Evolutionary conservation across 2,797 vertebrate species (phyloP), one percentile per base, ranked within the genome.

Genomic region (Sebastes glaucus): DNA sequence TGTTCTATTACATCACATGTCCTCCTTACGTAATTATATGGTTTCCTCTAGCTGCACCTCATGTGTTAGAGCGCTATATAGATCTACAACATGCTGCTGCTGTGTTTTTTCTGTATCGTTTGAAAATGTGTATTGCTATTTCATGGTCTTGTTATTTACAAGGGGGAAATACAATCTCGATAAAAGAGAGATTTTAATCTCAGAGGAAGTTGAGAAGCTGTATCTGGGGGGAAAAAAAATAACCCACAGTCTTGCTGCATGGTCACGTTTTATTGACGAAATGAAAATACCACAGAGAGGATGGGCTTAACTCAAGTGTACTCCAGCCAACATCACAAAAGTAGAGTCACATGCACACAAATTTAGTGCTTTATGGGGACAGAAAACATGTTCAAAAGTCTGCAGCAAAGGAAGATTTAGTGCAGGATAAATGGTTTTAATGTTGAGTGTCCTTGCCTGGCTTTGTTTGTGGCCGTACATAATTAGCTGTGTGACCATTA

Each of bases 401-500:
- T 30, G 27, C 30, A 80, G 68, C 11, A 55, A 85, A 80, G 53
- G 53, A 77, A 78, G 85, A 90, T 93, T 93, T 85, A 88, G 32
- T 79, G 65, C 74, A 28, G 74, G 71, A 84, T 88, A 81, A 83
- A 82, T 71, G 32, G 67, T 46, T 85, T 28, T 70, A 79, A 78
- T 85, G 77, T 30, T 67, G 38, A 71, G 83, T 87, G 86, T 91
- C 84, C 83, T 87, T 73, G 55, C 80, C 64, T 87, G 82, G 67
- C 64, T 87, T 68, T 27, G 78, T 81, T 84, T 93, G 88, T 77
- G 85, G 87, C 74, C 71, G 7, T 27, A 70, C 78, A 81, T 89
- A 91, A 94, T 92, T 91, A 88, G 83, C 90, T 35, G 33, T 81
- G 81, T 79, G 75, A 78, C 81, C 83, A 84, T 91, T 89, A 82